Base-by-base conservation (phyloP, 2,113 vertebrate genomes). In the Oxygymnocypris stewartii region DNA sequence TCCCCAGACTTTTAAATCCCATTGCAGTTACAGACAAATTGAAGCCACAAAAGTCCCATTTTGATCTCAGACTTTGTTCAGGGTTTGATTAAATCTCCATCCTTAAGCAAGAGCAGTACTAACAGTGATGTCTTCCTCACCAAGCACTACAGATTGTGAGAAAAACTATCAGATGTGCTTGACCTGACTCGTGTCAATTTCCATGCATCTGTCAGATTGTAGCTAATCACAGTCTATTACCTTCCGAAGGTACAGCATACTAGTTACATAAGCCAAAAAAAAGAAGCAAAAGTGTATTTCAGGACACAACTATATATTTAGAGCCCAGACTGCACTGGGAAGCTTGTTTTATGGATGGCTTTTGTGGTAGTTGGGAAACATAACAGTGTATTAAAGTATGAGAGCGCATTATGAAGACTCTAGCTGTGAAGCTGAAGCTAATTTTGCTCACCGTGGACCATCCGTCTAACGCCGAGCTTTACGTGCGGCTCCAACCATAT, bases 331-430 rank as follows among this genome's bases (percentile, higher is more conserved):
- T 42, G 79, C 57, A 82, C 79, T 49, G 8, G 61, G 42, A 49
- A 51, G 16, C 44, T 51, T 91, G 59, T 81, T 67, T 83, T 92
- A 92, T 59, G 86, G 82, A 91, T 89, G 86, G n/a, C 28, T 86
- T 86, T 88, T 88, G 75, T 90, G 59, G 88, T 87, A 87, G 85
- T 90, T 90, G 89, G 85, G 89, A 91, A 91, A 87, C 90, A 88
- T 87, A 90, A 88, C 88, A 90, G 82, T 86, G 37, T 47, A 85
- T 84, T 86, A 89, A 59, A 57, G 57, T 90, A 82, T 44, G 31
- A 69, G n/a, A 86, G 65, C 71, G n/a, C 16, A 47, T 28, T 44
- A 47, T 28, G 74, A 79, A 28, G 28, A 63, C 69, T 74, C 54
- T 73, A 37, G 69, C 78, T 69, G 44, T 78, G 82, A 42, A 77